phyloP scores from a whole-genome alignment of 2,113 vertebrate genomes.

The Oxyruncus cristatus region DNA sequence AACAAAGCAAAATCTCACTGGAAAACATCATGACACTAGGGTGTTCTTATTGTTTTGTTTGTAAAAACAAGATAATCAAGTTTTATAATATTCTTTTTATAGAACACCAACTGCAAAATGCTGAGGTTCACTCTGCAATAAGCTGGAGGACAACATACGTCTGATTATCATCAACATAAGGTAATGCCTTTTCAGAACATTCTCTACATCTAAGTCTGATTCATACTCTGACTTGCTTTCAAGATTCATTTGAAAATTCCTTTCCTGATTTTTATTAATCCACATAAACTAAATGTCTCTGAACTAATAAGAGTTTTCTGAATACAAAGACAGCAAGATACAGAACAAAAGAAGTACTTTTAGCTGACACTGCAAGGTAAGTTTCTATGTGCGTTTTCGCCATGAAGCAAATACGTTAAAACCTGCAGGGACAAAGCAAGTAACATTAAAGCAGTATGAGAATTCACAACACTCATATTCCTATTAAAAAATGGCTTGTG shows the following conservation, averaged over 20 bases:
- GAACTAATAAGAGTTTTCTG: slow-evolving; percentile 44
- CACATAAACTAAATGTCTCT: slow-evolving; percentile 1
- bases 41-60: background rate
- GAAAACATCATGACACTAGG: background rate
- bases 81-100: slow-evolving; percentile 16
- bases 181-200: slow-evolving; percentile 5
- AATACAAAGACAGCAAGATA: slow-evolving; percentile 34
- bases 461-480: background rate
- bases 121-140: background rate
- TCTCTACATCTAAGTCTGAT: background rate
- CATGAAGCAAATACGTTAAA: background rate
- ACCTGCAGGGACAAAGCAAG: background rate
- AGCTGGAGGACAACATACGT: background rate
- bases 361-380: slow-evolving; percentile 19
- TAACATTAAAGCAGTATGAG: background rate
- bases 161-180: slow-evolving; percentile 24
- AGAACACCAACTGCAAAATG: background rate
- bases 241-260: slow-evolving; percentile 8
- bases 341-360: slow-evolving; percentile 2
- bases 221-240: background rate
- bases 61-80: slow-evolving; percentile 19
- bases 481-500: background rate
- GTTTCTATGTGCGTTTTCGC: background rate
- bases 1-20: background rate
- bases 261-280: slow-evolving; percentile 40